Percentiles rank a stretch among this genome's conserved stretches.
These are phyloP conservation scores for Symphodus melops DNA, from an alignment of 2,113 vertebrate genomes.

Conservation along the genomic window DNA sequence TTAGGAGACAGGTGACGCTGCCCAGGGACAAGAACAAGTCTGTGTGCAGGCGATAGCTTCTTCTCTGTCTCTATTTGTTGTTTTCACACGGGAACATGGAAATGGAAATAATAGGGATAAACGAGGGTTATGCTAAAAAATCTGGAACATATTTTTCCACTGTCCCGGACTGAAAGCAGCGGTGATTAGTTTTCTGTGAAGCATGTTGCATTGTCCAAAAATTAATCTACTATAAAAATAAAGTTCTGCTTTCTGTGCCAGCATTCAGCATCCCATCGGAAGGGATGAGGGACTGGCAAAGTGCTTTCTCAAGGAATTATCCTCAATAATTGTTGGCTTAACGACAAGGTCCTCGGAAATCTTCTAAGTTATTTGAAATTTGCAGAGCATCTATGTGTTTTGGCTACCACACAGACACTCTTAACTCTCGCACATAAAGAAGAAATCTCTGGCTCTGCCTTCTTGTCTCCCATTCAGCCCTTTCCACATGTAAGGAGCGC, in stretches of 20 bases:
- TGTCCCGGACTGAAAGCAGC: too few relatives aligned
- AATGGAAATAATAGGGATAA: background rate
- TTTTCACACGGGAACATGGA: background rate
- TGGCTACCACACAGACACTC: constrained; percentile 42
- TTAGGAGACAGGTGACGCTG: constrained; percentile 35
- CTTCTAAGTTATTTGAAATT: constrained; percentile 32
- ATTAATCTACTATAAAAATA: background rate
- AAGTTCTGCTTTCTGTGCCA: constrained; percentile 1
- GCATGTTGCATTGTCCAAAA: background rate
- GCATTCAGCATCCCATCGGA: background rate
- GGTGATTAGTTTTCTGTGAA: background rate
- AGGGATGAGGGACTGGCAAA: constrained; percentile 18
- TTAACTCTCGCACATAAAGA: constrained; percentile 29
- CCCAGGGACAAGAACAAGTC: background rate
- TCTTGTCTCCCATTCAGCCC: constrained; percentile 44
- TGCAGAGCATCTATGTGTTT: constrained; percentile 29
- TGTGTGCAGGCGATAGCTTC: background rate
- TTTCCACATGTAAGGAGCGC: constrained; percentile 41
- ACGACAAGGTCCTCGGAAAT: constrained; percentile 26
- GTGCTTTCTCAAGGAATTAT: constrained; percentile 40
- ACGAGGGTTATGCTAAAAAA: background rate
- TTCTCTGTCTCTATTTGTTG: background rate
- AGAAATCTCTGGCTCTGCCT: constrained; percentile 38
- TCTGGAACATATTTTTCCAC: background rate
- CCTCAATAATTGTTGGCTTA: constrained; percentile 33